Conservation (phyloP, 1,140 invertebrate genomes). For the Bombus haemorrhoidalis region DNA sequence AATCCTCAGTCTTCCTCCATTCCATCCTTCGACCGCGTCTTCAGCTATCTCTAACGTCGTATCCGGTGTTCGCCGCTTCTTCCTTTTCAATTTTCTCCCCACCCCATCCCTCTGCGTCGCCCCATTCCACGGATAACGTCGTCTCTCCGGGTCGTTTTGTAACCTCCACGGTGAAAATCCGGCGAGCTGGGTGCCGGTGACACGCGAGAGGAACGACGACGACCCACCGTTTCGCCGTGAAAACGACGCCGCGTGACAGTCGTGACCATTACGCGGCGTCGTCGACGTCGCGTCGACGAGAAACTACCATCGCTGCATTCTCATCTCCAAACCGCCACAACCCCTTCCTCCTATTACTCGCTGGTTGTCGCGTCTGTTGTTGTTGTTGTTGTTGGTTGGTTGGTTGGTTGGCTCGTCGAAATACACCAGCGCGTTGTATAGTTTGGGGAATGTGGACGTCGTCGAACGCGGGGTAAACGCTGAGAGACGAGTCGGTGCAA, state of each 20-base stretch:
- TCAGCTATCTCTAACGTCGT: background rate
- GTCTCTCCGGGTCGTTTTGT: conserved; percentile 19
- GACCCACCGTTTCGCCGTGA: conserved; percentile 24
- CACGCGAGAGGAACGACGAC: conserved; percentile 32
- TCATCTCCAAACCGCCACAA: background rate
- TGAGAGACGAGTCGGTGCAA: background rate
- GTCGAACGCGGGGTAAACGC: conserved; percentile 23
- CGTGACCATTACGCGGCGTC: conserved; percentile 39
- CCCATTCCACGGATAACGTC: background rate
- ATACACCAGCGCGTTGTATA: background rate
- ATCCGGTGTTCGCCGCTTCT: conserved; percentile 28
- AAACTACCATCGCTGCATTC: conserved; percentile 12
- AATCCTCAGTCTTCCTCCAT: background rate
- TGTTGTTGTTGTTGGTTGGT: conserved; percentile 8
- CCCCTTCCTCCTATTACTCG: background rate
- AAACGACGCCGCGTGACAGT: conserved; percentile 42
- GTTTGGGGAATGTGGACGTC: conserved; percentile 5
- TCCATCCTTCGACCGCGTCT: background rate
- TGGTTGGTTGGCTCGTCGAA: background rate
- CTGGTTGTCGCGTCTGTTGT: background rate
- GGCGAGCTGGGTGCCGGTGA: background rate
- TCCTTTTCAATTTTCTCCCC: conserved; percentile 48
- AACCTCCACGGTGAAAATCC: conserved; percentile 13
- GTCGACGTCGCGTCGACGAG: conserved; percentile 14
- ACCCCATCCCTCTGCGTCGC: no score